phyloP scores from a whole-genome alignment of 1,140 invertebrate species.

The Aphelinus certus region DNA sequence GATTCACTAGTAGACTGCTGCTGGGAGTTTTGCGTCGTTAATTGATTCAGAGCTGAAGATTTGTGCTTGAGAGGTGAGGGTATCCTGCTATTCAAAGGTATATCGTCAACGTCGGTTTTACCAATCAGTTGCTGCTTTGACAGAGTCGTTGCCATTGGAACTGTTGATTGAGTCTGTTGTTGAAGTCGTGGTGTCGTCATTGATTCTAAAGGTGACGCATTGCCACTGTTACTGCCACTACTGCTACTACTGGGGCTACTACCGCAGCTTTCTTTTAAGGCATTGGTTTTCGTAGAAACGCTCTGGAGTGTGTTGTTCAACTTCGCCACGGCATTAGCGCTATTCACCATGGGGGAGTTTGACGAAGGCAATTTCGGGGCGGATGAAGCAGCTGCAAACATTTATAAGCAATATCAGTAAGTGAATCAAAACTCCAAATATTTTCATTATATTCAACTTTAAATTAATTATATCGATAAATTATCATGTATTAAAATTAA shows the following conservation, averaged over 20 bases:
- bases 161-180: slow-evolving; percentile 38
- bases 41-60: slow-evolving; percentile 53
- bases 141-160: slow-evolving; percentile 26
- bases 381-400: slow-evolving; percentile 50
- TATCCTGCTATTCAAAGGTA: slow-evolving; percentile 64
- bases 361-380: slow-evolving; percentile 58
- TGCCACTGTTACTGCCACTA: slow-evolving; percentile 3
- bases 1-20: slow-evolving; percentile 55
- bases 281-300: slow-evolving; percentile 59
- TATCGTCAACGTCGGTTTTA: slow-evolving; percentile 61
- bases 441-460: not conserved
- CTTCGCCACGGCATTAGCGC: slow-evolving; percentile 55
- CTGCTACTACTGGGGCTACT: slow-evolving; percentile 10
- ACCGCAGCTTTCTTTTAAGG: slow-evolving; percentile 59
- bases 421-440: not conserved
- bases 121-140: slow-evolving; percentile 52
- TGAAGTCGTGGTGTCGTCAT: not conserved
- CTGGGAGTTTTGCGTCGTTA: slow-evolving; percentile 52
- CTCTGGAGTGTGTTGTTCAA: slow-evolving; percentile 60
- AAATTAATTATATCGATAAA: no score
- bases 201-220: slow-evolving; percentile 17
- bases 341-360: slow-evolving; percentile 60
- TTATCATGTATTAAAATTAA: not conserved
- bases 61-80: slow-evolving; percentile 63
- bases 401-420: not conserved